A percentile compares a stretch with the other conserved stretches of the same genome.
phyloP scores from a whole-genome alignment of 2,888 invertebrate species.

The Acanthosepion lycidas region DNA sequence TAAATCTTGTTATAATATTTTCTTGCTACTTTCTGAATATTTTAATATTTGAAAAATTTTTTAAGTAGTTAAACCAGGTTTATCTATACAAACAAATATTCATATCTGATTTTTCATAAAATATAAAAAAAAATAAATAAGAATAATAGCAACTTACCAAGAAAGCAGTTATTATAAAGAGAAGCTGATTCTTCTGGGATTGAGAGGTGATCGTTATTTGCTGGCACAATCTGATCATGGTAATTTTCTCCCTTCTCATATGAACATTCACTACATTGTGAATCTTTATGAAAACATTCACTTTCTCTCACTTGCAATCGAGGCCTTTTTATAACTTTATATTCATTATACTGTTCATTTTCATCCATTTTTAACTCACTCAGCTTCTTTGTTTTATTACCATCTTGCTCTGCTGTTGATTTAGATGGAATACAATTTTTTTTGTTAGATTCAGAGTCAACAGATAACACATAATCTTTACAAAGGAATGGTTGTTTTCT shows the following conservation, averaged over 20 bases:
- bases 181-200: neutral
- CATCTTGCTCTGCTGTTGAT: neutral
- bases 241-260: neutral
- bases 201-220: neutral
- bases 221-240: neutral
- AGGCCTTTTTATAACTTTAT: conserved; percentile 18
- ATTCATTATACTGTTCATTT: neutral
- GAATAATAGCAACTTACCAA: neutral
- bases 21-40: no score
- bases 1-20: no score
- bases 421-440: neutral
- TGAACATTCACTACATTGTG: neutral
- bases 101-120: neutral
- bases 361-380: neutral
- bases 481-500: neutral
- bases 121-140: neutral
- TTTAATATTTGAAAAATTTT: no score
- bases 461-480: neutral
- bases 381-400: neutral
- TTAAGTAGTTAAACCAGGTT: no score
- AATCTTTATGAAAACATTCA: neutral
- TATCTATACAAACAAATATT: neutral
- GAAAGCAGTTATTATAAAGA: neutral
- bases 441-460: neutral
- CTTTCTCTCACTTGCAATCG: neutral